Conservation (phyloP, 2,113 vertebrate species). For the Benitochromis conjunctus region DNA sequence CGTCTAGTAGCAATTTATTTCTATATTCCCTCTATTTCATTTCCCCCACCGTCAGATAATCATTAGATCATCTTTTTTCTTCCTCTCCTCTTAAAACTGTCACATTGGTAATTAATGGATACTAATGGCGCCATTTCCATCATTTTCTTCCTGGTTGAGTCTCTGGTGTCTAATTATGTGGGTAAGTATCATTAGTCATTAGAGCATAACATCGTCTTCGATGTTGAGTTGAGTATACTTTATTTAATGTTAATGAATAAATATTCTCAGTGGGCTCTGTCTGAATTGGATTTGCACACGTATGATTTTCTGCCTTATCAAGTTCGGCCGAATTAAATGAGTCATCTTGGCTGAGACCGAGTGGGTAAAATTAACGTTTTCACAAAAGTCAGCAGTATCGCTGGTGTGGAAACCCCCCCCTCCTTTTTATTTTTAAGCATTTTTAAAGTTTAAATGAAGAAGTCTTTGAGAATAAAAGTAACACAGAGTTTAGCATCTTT, state of each 20-base stretch:
- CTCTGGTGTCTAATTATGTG: conserved; percentile 40
- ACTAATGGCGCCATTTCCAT: conserved; percentile 37
- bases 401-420: background rate
- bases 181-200: conserved; percentile 35
- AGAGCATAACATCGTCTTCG: conserved; percentile 30
- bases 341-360: background rate
- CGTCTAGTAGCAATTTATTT: background rate
- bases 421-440: background rate
- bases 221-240: conserved; percentile 22
- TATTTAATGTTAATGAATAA: conserved; percentile 54
- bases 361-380: background rate
- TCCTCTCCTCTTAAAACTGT: conserved; percentile 27
- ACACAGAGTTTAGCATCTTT: background rate
- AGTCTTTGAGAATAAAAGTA: background rate
- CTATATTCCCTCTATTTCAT: background rate
- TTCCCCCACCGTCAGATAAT: conserved; percentile 3
- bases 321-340: conserved; percentile 11
- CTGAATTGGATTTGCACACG: conserved; percentile 40
- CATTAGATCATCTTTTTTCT: background rate
- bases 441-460: background rate
- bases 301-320: conserved; percentile 37
- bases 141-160: conserved; percentile 18
- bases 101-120: conserved; percentile 46
- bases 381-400: background rate
- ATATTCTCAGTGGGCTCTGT: conserved; percentile 22